These are phyloP conservation scores for Montipora capricornis DNA, from an alignment of 64 coral and sea anemone genomes.

Conservation along the genomic window DNA sequence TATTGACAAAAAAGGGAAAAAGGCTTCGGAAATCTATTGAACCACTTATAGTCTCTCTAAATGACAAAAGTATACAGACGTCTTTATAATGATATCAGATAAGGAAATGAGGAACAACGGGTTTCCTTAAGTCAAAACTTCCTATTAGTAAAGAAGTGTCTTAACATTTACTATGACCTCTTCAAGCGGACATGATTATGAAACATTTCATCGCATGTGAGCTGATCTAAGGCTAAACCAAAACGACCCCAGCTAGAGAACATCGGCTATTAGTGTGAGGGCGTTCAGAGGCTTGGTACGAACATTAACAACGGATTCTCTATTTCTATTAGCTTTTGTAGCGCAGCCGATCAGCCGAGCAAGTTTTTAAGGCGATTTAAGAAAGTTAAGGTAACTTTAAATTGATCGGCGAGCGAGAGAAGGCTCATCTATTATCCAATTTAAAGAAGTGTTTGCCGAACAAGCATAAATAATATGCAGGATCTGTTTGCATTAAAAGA, in stretches of 20 bases:
- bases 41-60: background rate
- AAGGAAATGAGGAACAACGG: background rate
- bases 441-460: constrained; percentile 41
- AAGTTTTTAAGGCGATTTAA: background rate
- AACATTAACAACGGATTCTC: background rate
- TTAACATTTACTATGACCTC: too few relatives aligned
- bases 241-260: background rate
- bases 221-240: too few relatives aligned
- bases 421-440: constrained; percentile 23
- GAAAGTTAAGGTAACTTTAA: background rate
- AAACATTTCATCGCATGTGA: too few relatives aligned
- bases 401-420: background rate
- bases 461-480: background rate
- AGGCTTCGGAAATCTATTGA: background rate
- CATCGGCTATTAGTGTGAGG: background rate
- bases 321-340: background rate
- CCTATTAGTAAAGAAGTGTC: too few relatives aligned
- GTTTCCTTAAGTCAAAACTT: background rate
- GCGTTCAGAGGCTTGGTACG: background rate
- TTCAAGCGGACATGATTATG: too few relatives aligned
- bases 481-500: constrained; percentile 33
- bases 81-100: background rate
- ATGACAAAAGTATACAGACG: background rate
- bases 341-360: background rate
- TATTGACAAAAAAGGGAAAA: background rate